Percentiles rank a stretch among this genome's conserved stretches.
Conservation (phyloP, 2,797 vertebrate species). For the Heliangelus exortis region DNA sequence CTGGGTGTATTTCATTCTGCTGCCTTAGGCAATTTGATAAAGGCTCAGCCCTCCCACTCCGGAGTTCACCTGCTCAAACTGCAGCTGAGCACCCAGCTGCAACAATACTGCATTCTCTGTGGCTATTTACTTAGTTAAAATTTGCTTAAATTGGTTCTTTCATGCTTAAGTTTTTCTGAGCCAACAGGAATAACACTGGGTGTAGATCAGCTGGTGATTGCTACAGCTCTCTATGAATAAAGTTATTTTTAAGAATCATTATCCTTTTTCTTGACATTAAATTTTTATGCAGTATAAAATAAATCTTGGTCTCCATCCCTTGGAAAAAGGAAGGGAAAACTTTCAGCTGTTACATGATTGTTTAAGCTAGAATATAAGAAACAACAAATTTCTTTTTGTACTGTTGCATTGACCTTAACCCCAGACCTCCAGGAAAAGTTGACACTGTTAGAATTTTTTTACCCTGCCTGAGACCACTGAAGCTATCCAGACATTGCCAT, state of each 20-base stretch:
- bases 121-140: not conserved
- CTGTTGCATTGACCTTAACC: not conserved
- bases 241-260: not conserved
- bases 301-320: not conserved
- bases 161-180: not conserved
- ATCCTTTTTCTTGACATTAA: not conserved
- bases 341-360: not conserved
- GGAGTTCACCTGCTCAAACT: not conserved
- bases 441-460: not conserved
- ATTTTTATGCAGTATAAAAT: not conserved
- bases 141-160: not conserved
- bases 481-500: not conserved
- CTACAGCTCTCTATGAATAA: not conserved
- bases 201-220: not conserved
- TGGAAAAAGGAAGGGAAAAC: not conserved
- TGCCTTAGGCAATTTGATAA: slow-evolving; percentile 9
- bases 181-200: not conserved
- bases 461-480: not conserved
- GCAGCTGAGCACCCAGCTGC: not conserved
- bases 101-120: fast-evolving
- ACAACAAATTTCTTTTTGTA: not conserved
- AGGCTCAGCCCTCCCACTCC: not conserved
- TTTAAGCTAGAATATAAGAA: not conserved
- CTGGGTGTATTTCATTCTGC: not conserved
- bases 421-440: not conserved